Percentiles rank a stretch among this genome's conserved stretches.
These are phyloP conservation scores for Ramphastos sulfuratus DNA, from an alignment of 2,113 vertebrate genomes.

Conservation along the genomic window DNA sequence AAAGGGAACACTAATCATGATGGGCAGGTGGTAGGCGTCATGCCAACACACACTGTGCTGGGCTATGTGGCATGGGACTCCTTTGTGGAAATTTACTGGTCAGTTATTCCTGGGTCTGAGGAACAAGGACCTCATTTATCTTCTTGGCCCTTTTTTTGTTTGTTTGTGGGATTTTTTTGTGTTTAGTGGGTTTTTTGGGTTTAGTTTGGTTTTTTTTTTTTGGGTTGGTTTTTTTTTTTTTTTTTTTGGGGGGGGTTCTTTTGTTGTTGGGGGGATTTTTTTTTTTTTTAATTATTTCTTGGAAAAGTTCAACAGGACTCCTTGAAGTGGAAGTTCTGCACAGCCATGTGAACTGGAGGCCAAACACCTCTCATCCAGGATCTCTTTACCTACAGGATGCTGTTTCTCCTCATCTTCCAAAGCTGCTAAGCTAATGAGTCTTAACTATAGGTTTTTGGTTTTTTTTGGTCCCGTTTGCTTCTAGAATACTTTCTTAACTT, in stretches of 20 bases:
- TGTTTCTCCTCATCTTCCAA: not conserved
- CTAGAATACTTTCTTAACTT: not conserved
- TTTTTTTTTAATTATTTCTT: not conserved
- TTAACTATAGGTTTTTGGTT: not conserved
- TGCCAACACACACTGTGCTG: not conserved
- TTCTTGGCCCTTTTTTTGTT: not conserved
- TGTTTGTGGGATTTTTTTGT: not conserved
- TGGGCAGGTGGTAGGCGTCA: not conserved
- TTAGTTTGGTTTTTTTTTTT: too few species aligned
- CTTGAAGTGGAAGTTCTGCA: not conserved
- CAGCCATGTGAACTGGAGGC: rapidly evolving
- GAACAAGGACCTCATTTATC: not conserved
- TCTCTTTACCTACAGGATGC: rapidly evolving
- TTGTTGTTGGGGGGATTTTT: too few species aligned
- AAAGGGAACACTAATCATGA: not conserved
- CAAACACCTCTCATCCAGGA: rapidly evolving
- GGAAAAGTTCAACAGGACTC: not conserved
- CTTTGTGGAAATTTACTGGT: constrained; percentile 7
- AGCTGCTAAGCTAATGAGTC: not conserved
- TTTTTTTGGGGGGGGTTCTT: too few species aligned
- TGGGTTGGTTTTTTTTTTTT: too few species aligned
- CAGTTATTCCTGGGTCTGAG: not conserved
- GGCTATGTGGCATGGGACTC: not conserved
- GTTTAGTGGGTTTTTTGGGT: not conserved
- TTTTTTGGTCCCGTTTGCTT: not conserved